phyloP scores from a whole-genome alignment of 2,797 vertebrate genomes.

The Anableps anableps region DNA sequence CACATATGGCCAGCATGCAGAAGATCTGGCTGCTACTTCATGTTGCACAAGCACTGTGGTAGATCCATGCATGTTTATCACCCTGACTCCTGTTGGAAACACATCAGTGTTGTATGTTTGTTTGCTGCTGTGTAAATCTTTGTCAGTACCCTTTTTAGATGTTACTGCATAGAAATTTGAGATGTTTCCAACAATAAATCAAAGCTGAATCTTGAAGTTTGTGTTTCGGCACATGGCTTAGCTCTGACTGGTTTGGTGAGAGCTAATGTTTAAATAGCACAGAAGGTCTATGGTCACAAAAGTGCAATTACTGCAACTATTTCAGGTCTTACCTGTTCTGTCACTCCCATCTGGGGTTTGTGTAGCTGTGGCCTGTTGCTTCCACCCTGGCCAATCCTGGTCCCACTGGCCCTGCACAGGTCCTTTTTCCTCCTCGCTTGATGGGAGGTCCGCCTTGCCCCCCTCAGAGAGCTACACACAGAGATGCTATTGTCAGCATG shows the following conservation, averaged over 20 bases:
- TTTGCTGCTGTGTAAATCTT: slow-evolving; percentile 2
- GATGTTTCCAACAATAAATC: slow-evolving; percentile 36
- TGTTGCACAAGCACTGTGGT: not conserved
- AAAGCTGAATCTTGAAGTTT: slow-evolving; percentile 41
- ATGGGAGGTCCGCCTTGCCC: slow-evolving; percentile 68
- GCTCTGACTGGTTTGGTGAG: slow-evolving; percentile 64
- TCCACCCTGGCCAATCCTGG: slow-evolving; percentile 70
- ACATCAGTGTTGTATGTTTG: not conserved
- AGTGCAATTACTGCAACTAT: slow-evolving; percentile 48
- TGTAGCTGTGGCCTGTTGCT: slow-evolving; percentile 57
- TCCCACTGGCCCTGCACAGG: slow-evolving; percentile 68
- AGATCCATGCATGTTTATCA: slow-evolving; percentile 6
- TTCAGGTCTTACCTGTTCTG: slow-evolving; percentile 80
- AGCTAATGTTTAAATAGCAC: slow-evolving; percentile 56
- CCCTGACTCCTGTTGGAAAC: not conserved
- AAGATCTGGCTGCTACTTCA: slow-evolving; percentile 5
- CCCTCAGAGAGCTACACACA: slow-evolving; percentile 77
- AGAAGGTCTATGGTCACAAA: slow-evolving; percentile 34
- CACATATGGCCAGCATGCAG: slow-evolving; percentile 31
- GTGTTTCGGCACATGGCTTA: slow-evolving; percentile 40
- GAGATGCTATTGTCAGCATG: slow-evolving; percentile 67
- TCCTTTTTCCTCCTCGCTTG: slow-evolving; percentile 68
- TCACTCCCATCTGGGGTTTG: slow-evolving; percentile 65
- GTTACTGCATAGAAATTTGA: slow-evolving; percentile 36
- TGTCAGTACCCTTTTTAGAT: not conserved